Conservation (phyloP, 2,888 invertebrate species). For the Operophtera brumata region DNA sequence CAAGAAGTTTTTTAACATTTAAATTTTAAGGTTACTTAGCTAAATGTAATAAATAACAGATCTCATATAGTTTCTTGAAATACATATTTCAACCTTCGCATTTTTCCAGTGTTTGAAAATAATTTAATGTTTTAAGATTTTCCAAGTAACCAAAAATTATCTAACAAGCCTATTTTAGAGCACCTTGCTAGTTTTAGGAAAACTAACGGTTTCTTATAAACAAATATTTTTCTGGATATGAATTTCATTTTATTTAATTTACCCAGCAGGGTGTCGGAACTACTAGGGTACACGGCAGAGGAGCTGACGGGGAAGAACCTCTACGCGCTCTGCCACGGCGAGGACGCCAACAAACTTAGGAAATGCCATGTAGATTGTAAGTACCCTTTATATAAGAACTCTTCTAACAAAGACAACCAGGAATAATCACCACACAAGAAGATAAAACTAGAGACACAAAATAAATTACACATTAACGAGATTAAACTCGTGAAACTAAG, state of each 20-base stretch:
- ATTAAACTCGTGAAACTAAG: background rate
- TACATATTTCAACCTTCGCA: no score
- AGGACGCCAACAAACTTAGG: slow-evolving; percentile 95
- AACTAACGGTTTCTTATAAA: no score
- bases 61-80: no score
- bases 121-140: no score
- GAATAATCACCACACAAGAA: background rate
- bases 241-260: background rate
- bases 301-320: slow-evolving; percentile 96
- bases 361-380: slow-evolving; percentile 98
- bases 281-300: slow-evolving; percentile 95
- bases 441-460: background rate
- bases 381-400: slow-evolving; percentile 62
- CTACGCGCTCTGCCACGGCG: slow-evolving; percentile 96
- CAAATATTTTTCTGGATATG: no score
- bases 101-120: no score
- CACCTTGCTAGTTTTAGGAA: no score
- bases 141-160: no score
- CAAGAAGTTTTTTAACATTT: no score
- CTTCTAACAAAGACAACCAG: background rate
- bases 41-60: no score
- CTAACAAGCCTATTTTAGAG: no score
- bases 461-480: background rate
- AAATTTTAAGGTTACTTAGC: no score
- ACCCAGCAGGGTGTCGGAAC: slow-evolving; percentile 90